These are phyloP conservation scores for Palythoa caribaeorum DNA, from an alignment of 92 coral and sea anemone species.

Conservation along the genomic window DNA sequence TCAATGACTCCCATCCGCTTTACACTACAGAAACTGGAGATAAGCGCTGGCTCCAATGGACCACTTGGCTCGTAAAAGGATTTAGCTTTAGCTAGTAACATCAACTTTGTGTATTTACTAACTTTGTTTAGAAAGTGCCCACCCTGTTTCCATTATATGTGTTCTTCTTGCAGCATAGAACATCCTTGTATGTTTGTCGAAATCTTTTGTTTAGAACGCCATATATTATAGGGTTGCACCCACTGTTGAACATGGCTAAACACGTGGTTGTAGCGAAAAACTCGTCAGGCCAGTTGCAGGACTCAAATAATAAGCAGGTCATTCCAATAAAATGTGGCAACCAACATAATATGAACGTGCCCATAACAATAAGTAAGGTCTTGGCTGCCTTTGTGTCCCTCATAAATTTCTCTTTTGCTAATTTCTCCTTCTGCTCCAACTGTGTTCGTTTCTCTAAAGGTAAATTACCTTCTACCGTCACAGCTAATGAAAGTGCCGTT, in stretches of 20 bases:
- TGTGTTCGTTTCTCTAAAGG: conserved; percentile 50
- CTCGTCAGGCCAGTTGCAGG: conserved; percentile 85
- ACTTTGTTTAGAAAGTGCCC: conserved; percentile 17
- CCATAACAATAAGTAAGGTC: conserved; percentile 87
- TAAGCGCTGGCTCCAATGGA: no score
- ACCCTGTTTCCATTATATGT: conserved; percentile 38
- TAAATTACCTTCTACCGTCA: conserved; percentile 32
- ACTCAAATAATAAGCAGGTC: conserved; percentile 79
- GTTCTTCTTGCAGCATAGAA: conserved; percentile 66
- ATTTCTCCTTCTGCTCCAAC: conserved; percentile 58
- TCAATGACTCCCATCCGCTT: no score
- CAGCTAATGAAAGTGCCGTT: conserved; percentile 72
- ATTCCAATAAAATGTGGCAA: conserved; percentile 89
- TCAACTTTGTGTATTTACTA: background rate
- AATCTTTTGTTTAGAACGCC: conserved; percentile 88
- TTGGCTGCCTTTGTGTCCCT: conserved; percentile 87
- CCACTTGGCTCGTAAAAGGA: background rate
- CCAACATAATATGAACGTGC: conserved; percentile 88
- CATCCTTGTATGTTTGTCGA: conserved; percentile 80
- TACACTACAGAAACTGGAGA: no score
- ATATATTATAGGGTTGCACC: conserved; percentile 87
- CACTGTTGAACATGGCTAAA: conserved; percentile 92
- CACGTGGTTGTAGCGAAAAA: conserved; percentile 92
- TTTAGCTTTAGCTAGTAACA: background rate
- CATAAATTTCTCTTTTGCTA: conserved; percentile 72